Base-by-base conservation (phyloP, 1,140 invertebrate genomes). In the Bombyx mandarina region DNA sequence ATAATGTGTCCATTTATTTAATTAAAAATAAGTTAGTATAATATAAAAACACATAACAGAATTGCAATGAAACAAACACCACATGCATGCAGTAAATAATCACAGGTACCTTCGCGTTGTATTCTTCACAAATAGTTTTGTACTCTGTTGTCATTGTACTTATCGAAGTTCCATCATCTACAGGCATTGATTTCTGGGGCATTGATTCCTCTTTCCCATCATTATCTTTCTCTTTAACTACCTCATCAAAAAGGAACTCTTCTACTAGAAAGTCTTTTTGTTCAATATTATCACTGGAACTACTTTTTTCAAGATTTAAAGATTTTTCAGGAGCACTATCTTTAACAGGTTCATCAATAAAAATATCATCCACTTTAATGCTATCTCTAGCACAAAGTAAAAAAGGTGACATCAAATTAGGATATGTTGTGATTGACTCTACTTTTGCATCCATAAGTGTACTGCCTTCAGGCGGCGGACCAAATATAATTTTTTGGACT, bases 61-160 rank as follows among this genome's bases (percentile, higher is more conserved):
- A 52, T 71, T 57, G 9, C 44, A 58, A 60, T 59, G 58, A 67
- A 44, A 66, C 52, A 52, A 73, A 63, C 63, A 79, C 61, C 9
- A 63, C 57, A 57, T 75, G 45, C 52, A 75, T 58, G 58, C 71
- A 77, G 42, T 35, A 51, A 35, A 51, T 35, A 51, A 51, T 51
- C 50, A 51, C 18, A 22, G 75, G 60, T 86, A 88, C 87, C 87
- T 88, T 88, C 43, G 56, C 65, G 52, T 86, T 67, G 71, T 80
- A 87, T 53, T 88, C 87, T 71, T 88, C 87, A 67, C 82, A 84
- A 35, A 89, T 80, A 7, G 86, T 88, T 62, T 87, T 88, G 66
- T 89, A 89, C 9, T 89, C 87, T 45, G 87, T 88, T 5, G 82
- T 86, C 64, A 89, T 52, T 9, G 88, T 88, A 61, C 77, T 87